Evolutionary conservation across 2,797 vertebrate species (phyloP).

Genomic region (Spondyliosoma cantharus): DNA sequence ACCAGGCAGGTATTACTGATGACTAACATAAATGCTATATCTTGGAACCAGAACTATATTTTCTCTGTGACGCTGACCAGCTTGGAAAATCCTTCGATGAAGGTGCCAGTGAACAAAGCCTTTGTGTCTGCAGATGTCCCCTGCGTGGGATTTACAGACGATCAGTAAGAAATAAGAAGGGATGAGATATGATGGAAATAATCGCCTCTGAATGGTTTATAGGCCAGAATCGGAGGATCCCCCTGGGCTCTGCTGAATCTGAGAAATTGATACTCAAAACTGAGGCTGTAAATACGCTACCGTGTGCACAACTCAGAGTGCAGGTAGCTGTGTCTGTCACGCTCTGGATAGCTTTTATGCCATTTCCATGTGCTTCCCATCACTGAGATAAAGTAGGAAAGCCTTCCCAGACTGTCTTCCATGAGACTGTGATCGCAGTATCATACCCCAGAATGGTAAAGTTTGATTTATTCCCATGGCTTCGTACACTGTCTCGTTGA

Average conservation of each 20-base stretch:
- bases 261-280: conserved; percentile 51
- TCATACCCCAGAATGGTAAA: conserved; percentile 3
- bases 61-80: background rate
- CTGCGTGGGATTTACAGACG: conserved; percentile 30
- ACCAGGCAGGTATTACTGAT: background rate
- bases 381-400: conserved; percentile 33
- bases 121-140: conserved; percentile 24
- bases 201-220: conserved; percentile 58
- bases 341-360: conserved; percentile 1
- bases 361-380: conserved; percentile 18
- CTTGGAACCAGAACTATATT: background rate
- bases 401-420: conserved; percentile 3
- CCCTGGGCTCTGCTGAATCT: conserved; percentile 31
- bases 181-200: conserved; percentile 54
- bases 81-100: conserved; percentile 30
- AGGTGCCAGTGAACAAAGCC: conserved; percentile 29
- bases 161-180: conserved; percentile 47
- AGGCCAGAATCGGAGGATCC: conserved; percentile 23
- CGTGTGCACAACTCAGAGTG: conserved; percentile 15
- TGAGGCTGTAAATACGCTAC: conserved; percentile 48
- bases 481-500: conserved; percentile 5
- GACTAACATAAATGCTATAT: conserved; percentile 2
- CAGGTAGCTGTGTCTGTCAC: conserved; percentile 29
- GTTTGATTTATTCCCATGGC: conserved; percentile 47
- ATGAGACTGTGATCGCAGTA: conserved; percentile 23